These are phyloP conservation scores for Amblyopsis hoosieri DNA, from an alignment of 2,797 vertebrate species.

Conservation along the genomic window DNA sequence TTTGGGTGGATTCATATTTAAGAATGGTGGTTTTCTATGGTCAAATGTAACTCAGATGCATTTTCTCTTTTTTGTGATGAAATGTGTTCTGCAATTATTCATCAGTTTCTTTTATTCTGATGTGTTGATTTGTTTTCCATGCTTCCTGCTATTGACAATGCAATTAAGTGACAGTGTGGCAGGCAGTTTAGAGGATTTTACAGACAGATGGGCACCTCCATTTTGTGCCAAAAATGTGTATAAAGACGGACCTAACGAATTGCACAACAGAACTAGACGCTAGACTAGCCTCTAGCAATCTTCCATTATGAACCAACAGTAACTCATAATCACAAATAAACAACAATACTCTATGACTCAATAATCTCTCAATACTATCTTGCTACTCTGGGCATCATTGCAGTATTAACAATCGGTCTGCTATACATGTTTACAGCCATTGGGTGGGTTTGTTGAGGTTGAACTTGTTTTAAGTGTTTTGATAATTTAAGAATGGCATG, in stretches of 20 bases:
- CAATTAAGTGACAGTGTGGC: slow-evolving; percentile 20
- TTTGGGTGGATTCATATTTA: not conserved
- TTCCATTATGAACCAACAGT: not conserved
- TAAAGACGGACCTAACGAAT: slow-evolving; percentile 2
- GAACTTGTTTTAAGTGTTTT: slow-evolving; percentile 45
- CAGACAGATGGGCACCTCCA: slow-evolving; percentile 2
- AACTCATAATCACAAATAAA: slow-evolving; percentile 14
- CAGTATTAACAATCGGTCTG: slow-evolving; percentile 13
- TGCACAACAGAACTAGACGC: slow-evolving; percentile 10
- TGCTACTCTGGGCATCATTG: slow-evolving; percentile 8
- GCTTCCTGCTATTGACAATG: slow-evolving; percentile 33
- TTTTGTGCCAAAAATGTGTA: slow-evolving; percentile 7
- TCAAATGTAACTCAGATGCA: too few species aligned
- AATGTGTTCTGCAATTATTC: slow-evolving; percentile 31
- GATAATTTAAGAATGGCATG: slow-evolving; percentile 48
- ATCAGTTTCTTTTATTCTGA: slow-evolving; percentile 33
- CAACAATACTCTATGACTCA: slow-evolving; percentile 10
- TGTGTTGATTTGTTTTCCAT: slow-evolving; percentile 35
- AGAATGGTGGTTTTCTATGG: too few species aligned
- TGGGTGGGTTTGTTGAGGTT: slow-evolving; percentile 13
- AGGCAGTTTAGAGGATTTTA: slow-evolving; percentile 14
- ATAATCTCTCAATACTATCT: slow-evolving; percentile 4
- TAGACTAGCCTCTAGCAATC: not conserved
- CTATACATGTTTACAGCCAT: slow-evolving; percentile 27
- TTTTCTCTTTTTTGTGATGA: slow-evolving; percentile 24